These are phyloP conservation scores for Toxotes lorentzi DNA, from an alignment of 2,797 vertebrate species.

Conservation along the genomic window DNA sequence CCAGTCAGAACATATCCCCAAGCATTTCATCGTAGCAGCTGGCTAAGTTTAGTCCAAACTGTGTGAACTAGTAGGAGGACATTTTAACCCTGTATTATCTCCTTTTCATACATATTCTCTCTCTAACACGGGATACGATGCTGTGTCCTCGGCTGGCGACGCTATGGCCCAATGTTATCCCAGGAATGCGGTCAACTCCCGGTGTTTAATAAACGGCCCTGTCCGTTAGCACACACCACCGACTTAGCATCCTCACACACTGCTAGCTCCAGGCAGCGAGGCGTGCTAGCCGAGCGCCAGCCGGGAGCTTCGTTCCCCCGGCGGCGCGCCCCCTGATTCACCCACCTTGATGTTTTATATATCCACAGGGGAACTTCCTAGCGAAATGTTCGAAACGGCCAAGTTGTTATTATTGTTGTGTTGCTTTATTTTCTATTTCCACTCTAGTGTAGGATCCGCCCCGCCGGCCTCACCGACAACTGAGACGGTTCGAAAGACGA, in stretches of 20 bases:
- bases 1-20: neutral
- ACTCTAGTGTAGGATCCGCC: conserved; percentile 85
- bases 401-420: conserved; percentile 77
- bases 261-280: conserved; percentile 55
- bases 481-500: conserved; percentile 82
- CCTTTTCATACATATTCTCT: neutral
- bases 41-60: conserved; percentile 53
- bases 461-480: conserved; percentile 90
- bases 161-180: neutral
- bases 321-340: conserved; percentile 27
- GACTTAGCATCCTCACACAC: conserved; percentile 67
- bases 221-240: conserved; percentile 67
- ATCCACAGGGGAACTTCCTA: conserved; percentile 81
- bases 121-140: neutral
- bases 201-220: conserved; percentile 69
- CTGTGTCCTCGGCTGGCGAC: neutral
- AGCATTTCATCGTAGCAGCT: conserved; percentile 17
- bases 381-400: conserved; percentile 66
- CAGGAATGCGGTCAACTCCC: neutral
- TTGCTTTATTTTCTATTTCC: conserved; percentile 81
- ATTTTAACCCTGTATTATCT: neutral
- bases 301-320: conserved; percentile 33
- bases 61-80: neutral
- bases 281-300: conserved; percentile 70
- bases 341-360: conserved; percentile 82